Evolutionary conservation across 2,888 invertebrate species (phyloP).

Genomic region (Caenorhabditis imperialis): DNA sequence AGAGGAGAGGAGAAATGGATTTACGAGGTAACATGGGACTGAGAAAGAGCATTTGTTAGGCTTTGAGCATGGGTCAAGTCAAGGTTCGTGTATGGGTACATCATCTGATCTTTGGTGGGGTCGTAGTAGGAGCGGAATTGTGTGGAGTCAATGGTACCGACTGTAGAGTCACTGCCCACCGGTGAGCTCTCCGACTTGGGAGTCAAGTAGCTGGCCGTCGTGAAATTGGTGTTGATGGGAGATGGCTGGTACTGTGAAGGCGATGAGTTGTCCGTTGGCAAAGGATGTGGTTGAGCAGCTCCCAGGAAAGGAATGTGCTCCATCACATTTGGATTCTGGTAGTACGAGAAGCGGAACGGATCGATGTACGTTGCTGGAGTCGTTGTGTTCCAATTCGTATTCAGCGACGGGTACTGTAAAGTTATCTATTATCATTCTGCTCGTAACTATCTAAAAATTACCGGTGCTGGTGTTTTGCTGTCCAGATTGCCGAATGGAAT

Average conservation of each 20-base stretch:
- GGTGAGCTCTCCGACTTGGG: conserved; percentile 62
- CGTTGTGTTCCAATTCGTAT: conserved; percentile 51
- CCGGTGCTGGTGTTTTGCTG: conserved; percentile 46
- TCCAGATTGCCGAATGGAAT: conserved; percentile 50
- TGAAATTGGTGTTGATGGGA: conserved; percentile 53
- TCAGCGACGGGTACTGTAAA: conserved; percentile 56
- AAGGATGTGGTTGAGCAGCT: conserved; percentile 12
- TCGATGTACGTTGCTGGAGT: conserved; percentile 57
- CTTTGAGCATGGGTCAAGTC: conserved; percentile 53
- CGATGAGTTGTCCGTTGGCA: conserved; percentile 47
- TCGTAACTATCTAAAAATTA: not conserved
- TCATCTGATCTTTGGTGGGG: conserved; percentile 50
- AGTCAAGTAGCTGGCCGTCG: conserved; percentile 59
- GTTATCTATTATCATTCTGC: not conserved
- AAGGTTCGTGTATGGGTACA: conserved; percentile 37
- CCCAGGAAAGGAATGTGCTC: conserved; percentile 53
- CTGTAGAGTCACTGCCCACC: conserved; percentile 51
- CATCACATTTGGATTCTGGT: conserved; percentile 39
- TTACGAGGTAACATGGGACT: conserved; percentile 54
- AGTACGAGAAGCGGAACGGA: conserved; percentile 35
- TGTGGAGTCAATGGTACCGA: conserved; percentile 35
- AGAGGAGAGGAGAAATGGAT: conserved; percentile 4
- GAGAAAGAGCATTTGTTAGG: conserved; percentile 51
- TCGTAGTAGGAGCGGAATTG: conserved; percentile 54
- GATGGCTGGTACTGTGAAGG: conserved; percentile 61